phyloP scores from a whole-genome alignment of 1,140 invertebrate genomes.

The Hypsibius dujardini region DNA sequence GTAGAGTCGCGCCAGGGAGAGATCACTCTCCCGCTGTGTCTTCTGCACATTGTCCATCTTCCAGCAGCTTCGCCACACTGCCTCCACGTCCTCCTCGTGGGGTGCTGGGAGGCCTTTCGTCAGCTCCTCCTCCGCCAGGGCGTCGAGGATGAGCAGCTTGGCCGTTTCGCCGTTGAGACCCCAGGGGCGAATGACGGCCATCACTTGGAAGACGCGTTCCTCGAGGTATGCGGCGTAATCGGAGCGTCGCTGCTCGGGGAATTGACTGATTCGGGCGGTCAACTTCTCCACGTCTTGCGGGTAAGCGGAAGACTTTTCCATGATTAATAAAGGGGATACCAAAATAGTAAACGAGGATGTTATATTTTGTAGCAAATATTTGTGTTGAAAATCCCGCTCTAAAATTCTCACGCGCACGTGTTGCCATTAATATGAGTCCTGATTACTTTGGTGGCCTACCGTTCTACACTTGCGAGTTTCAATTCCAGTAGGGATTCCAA shows the following conservation, averaged over 20 bases:
- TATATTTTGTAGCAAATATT: no score
- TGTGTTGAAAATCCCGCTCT: no score
- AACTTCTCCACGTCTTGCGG: background rate
- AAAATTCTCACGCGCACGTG: no score
- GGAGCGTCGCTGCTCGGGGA: background rate
- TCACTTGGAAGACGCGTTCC: background rate
- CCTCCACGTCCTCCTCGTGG: background rate
- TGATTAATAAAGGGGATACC: no score
- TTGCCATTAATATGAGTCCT: no score
- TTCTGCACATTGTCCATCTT: background rate
- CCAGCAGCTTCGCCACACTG: background rate
- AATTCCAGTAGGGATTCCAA: no score
- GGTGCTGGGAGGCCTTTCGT: background rate
- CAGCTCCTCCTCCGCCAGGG: background rate
- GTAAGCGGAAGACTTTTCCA: background rate
- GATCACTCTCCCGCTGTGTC: background rate
- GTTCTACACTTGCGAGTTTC: no score
- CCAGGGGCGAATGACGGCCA: background rate
- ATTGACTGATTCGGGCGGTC: background rate
- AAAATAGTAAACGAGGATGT: no score
- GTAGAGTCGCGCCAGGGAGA: background rate
- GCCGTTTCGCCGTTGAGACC: conserved; percentile 5
- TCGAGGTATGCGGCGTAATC: background rate
- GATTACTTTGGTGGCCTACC: no score
- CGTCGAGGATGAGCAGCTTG: background rate